phyloP scores from a whole-genome alignment of 2,113 vertebrate genomes.

The Pangasianodon gigas region DNA sequence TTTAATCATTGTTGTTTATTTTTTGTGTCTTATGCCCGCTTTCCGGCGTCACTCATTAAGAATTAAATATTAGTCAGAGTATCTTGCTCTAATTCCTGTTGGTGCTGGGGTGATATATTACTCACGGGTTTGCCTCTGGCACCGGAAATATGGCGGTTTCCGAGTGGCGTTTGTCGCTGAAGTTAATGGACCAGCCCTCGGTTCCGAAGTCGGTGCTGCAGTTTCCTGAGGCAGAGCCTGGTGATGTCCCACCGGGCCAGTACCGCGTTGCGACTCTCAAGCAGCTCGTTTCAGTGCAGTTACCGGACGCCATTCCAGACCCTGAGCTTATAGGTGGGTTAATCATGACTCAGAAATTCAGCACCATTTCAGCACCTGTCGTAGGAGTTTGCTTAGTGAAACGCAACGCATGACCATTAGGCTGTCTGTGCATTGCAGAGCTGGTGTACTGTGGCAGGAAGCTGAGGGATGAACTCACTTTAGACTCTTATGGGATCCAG shows the following conservation, averaged over 20 bases:
- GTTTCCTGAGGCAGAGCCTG: conserved; percentile 78
- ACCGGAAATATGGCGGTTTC: conserved; percentile 72
- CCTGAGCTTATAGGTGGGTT: conserved; percentile 82
- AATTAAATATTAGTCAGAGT: too few relatives aligned
- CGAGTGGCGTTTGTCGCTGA: conserved; percentile 81
- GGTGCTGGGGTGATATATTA: neutral
- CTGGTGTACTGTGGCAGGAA: conserved; percentile 85
- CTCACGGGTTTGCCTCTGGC: neutral
- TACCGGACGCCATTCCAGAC: conserved; percentile 82
- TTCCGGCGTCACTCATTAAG: neutral
- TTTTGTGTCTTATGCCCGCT: neutral
- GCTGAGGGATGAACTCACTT: conserved; percentile 82
- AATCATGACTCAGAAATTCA: neutral
- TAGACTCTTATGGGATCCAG: conserved; percentile 86
- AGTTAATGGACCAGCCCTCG: conserved; percentile 77
- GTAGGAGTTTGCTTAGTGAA: neutral
- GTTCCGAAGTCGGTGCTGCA: conserved; percentile 78
- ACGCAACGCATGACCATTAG: neutral
- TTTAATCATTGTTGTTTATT: neutral
- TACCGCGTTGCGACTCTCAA: conserved; percentile 83
- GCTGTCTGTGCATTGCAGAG: conserved; percentile 65
- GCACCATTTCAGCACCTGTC: neutral
- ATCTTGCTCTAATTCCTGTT: neutral
- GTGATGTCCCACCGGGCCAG: conserved; percentile 74
- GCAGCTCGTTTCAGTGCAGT: conserved; percentile 80